Conservation (phyloP, 2,888 invertebrate species). For the Drosophila anomalipes region DNA sequence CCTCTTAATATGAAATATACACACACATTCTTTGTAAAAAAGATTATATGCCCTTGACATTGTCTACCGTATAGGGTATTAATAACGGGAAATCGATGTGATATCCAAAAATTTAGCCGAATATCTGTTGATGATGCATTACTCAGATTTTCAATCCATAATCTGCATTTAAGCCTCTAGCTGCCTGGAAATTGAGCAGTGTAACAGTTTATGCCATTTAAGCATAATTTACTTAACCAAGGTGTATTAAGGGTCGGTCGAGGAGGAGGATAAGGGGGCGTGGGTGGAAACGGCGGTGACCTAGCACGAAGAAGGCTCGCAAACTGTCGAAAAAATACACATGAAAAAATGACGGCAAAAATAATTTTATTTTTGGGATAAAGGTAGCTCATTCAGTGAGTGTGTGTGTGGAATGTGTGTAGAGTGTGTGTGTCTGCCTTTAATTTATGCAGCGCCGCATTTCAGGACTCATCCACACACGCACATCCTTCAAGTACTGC, state of each 20-base stretch:
- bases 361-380: slow-evolving; percentile 50
- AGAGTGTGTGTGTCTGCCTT: slow-evolving; percentile 23
- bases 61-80: slow-evolving; percentile 11
- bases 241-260: slow-evolving; percentile 14
- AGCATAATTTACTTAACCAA: slow-evolving; percentile 68
- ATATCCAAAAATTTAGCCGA: slow-evolving; percentile 43
- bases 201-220: slow-evolving; percentile 68
- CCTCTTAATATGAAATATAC: slow-evolving; percentile 1
- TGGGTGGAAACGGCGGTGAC: neutral
- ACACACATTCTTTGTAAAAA: neutral
- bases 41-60: neutral
- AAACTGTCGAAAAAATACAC: slow-evolving; percentile 53
- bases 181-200: slow-evolving; percentile 26
- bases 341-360: slow-evolving; percentile 69
- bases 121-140: slow-evolving; percentile 73
- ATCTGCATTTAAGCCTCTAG: slow-evolving; percentile 18
- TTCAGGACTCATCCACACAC: slow-evolving; percentile 44
- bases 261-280: neutral
- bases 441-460: slow-evolving; percentile 77
- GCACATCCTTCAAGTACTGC: slow-evolving; percentile 17
- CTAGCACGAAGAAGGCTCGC: slow-evolving; percentile 27
- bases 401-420: slow-evolving; percentile 1
- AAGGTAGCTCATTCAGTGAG: slow-evolving; percentile 50
- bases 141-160: slow-evolving; percentile 26
- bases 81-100: slow-evolving; percentile 31